Conservation (phyloP, 2,113 vertebrate genomes). For the Phalacrocorax pelagicus region DNA sequence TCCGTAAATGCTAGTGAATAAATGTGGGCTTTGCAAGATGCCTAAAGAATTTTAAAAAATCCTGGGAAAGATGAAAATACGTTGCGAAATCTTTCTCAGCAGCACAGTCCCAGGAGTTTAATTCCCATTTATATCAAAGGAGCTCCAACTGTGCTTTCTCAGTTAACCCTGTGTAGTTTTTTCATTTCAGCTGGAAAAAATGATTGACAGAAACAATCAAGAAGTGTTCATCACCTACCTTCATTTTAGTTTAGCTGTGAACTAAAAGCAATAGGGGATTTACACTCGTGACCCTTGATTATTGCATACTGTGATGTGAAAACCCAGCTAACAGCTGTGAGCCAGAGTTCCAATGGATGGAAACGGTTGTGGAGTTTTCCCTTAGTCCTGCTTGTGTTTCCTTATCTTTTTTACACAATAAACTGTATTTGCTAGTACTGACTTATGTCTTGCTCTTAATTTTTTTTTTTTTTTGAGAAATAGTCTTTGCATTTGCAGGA, state of each 20-base stretch:
- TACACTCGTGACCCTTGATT: constrained; percentile 39
- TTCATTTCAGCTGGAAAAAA: constrained; percentile 46
- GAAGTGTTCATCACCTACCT: constrained; percentile 13
- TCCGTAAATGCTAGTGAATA: constrained; percentile 33
- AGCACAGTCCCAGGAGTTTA: background rate
- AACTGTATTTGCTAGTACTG: background rate
- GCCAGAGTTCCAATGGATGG: background rate
- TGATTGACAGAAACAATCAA: constrained; percentile 71
- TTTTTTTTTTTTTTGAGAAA: background rate
- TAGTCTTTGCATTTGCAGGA: background rate
- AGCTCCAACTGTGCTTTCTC: constrained; percentile 10
- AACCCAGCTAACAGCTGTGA: background rate
- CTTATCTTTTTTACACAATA: background rate
- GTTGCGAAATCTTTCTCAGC: background rate
- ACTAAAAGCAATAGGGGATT: constrained; percentile 44
- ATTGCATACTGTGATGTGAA: constrained; percentile 6
- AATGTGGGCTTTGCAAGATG: constrained; percentile 14
- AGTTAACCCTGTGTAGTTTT: constrained; percentile 56
- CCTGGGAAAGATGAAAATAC: background rate
- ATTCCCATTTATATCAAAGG: constrained; percentile 13
- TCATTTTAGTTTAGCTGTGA: constrained; percentile 41
- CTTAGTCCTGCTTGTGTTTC: background rate
- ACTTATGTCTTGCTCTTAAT: background rate
- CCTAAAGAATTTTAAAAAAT: background rate
- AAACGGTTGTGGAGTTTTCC: background rate